phyloP scores from a whole-genome alignment of 2,797 vertebrate genomes.

The Semotilus atromaculatus region DNA sequence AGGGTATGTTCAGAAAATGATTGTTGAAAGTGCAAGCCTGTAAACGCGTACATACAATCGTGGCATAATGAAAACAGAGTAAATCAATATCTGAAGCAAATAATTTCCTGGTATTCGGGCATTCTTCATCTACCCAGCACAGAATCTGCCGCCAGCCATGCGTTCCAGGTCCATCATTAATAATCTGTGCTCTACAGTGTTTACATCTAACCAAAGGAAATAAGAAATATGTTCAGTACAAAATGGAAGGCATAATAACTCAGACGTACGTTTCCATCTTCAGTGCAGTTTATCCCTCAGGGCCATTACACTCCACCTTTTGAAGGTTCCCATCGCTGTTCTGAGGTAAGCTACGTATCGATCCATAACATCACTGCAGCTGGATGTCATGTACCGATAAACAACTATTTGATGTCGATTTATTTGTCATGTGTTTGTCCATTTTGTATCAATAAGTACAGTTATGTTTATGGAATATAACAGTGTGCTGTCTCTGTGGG shows the following conservation, averaged over 20 bases:
- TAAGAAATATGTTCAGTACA: constrained; percentile 32
- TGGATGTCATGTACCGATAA: constrained; percentile 20
- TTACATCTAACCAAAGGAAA: constrained; percentile 23
- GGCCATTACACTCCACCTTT: not conserved
- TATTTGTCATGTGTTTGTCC: constrained; percentile 10
- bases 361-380: constrained; percentile 6
- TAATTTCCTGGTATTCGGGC: constrained; percentile 7
- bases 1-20: not conserved
- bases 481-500: not conserved
- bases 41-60: not conserved
- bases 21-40: not conserved
- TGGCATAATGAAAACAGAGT: constrained; percentile 16
- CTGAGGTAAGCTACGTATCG: not conserved
- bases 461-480: not conserved
- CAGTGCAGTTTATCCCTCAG: constrained; percentile 14
- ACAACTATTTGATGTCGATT: constrained; percentile 23
- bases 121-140: constrained; percentile 16
- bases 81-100: constrained; percentile 38
- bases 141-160: constrained; percentile 12
- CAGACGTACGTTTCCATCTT: constrained; percentile 24
- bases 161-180: constrained; percentile 23
- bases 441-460: not conserved
- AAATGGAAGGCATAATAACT: constrained; percentile 11
- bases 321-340: constrained; percentile 8
- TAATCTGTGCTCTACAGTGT: constrained; percentile 20